These are phyloP conservation scores for Ascidia mentula DNA, from an alignment of 23 tunicate genomes.

Conservation along the genomic window DNA sequence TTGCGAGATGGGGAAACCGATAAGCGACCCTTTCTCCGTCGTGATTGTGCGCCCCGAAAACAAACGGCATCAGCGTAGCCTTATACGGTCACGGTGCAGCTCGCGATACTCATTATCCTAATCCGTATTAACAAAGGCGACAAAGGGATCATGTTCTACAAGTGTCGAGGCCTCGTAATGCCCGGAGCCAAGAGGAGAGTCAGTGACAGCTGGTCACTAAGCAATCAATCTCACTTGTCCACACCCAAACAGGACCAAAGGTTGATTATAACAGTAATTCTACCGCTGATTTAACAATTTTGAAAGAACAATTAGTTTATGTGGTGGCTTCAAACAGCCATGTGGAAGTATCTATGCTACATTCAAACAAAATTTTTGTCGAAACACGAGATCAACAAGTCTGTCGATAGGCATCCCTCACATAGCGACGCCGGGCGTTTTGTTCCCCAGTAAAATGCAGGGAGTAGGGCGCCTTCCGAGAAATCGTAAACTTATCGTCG, in stretches of 20 bases:
- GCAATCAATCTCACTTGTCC: neutral
- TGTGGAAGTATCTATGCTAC: no score
- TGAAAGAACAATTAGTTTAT: no score
- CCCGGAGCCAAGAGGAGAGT: neutral
- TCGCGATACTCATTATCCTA: neutral
- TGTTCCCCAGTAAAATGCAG: neutral
- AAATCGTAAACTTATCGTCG: conserved; percentile 12
- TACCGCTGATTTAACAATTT: no score
- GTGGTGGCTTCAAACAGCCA: no score
- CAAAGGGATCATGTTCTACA: neutral
- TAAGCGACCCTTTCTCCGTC: neutral
- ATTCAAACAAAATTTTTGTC: no score
- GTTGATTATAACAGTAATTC: no score
- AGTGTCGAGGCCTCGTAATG: neutral
- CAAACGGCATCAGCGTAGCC: neutral
- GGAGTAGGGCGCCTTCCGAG: conserved; percentile 3
- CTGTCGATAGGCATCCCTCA: no score
- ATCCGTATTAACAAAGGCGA: conserved; percentile 2
- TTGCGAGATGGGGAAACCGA: neutral
- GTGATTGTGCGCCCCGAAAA: neutral
- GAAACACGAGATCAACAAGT: no score
- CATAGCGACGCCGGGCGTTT: no score
- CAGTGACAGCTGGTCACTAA: neutral
- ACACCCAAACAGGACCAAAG: no score
- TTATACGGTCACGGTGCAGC: neutral